Evolutionary conservation across 2,888 invertebrate species (phyloP), one percentile per base, ranked within the genome.

Genomic region (Gymnoscelis rufifasciata): DNA sequence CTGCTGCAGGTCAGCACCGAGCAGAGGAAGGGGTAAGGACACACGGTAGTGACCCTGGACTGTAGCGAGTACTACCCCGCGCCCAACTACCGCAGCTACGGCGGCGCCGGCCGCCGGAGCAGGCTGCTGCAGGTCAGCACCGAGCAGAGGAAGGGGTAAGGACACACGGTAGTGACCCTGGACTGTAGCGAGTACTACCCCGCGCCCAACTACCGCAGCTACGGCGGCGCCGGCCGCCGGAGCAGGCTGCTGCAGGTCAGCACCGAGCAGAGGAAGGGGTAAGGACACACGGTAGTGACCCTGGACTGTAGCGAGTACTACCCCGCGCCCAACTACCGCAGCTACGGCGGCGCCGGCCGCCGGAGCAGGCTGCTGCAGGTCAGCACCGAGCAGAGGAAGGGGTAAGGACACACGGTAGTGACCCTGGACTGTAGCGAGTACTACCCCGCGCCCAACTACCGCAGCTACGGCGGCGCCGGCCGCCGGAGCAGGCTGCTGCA

Each of bases 241-340:
- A 89, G 92, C 1, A 88, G 88, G 31, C 92, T 74, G 65, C 88
- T 95, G 61, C 93, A 94, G 76, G 90, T 92, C 35, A 92, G 93
- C 72, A 90, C 91, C 0, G 84, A 81, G 7, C 92, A 94, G 64
- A 83, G 90, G 47, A 91, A 92, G 55, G 80, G 74, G 91, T 91
- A 62, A 71, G 76, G 69, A 27, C n/a, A n/a, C 23, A 90, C 90
- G 68, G 91, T 93, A 3, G 84, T 95, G 41, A 94, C 95, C 0
- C 80, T 91, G 36, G 89, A 90, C 54, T 91, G 91, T 8, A 91
- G 94, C 44, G 90, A 90, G 66, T 94, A 92, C 79, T 91, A 83
- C 70, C 95, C 95, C 1, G 92, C 92, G 68, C 95, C 96, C 11
- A 89, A 91, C 71, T 95, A 94, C 79, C 91, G 92, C 64, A 90